Conservation (phyloP, 2,797 vertebrate genomes). For the Eremophila alpestris region DNA sequence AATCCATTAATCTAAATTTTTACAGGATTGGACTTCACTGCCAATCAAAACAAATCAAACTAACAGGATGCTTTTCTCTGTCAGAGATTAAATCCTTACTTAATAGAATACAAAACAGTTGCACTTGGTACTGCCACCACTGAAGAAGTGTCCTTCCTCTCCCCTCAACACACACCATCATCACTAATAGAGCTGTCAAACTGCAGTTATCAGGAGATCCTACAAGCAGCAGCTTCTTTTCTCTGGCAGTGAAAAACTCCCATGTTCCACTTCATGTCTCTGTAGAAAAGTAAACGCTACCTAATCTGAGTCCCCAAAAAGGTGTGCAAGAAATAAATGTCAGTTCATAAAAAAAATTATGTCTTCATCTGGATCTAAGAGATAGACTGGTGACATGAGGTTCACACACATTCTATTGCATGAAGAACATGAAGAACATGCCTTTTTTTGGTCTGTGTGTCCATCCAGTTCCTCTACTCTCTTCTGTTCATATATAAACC, state of each 20-base stretch:
- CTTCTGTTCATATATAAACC: not conserved
- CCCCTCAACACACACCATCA: not conserved
- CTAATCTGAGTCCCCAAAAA: not conserved
- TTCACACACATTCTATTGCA: not conserved
- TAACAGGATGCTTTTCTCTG: conserved; percentile 32
- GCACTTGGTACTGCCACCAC: conserved; percentile 37
- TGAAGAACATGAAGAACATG: not conserved
- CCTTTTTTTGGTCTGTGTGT: not conserved
- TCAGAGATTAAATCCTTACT: conserved; percentile 55
- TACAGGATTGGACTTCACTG: conserved; percentile 43
- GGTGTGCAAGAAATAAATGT: not conserved
- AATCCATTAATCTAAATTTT: conserved; percentile 60
- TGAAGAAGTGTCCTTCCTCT: conserved; percentile 32
- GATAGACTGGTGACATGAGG: not conserved
- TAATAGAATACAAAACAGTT: conserved; percentile 39
- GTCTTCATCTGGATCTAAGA: not conserved
- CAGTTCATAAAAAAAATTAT: accelerated
- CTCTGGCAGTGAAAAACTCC: not conserved
- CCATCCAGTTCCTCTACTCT: not conserved
- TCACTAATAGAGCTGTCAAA: conserved; percentile 40
- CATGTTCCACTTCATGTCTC: not conserved
- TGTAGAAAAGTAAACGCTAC: not conserved
- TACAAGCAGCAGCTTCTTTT: conserved; percentile 4
- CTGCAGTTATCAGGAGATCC: conserved; percentile 18
- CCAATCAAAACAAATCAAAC: conserved; percentile 56